phyloP scores from a whole-genome alignment of 1,140 invertebrate species.

The Trypoxylus dichotomus region DNA sequence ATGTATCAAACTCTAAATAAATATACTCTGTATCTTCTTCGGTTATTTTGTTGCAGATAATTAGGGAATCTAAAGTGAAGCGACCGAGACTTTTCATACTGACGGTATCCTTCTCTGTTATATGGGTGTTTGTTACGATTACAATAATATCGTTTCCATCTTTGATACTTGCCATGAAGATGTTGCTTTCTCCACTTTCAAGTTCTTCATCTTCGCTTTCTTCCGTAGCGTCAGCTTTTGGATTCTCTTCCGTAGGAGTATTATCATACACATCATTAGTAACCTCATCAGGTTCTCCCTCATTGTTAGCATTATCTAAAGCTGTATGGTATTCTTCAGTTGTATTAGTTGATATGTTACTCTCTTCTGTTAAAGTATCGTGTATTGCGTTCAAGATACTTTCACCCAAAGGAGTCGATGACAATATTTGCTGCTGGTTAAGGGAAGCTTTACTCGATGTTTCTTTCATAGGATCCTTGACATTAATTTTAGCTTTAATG shows the following conservation, averaged over 20 bases:
- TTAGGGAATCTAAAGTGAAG: slow-evolving; percentile 16
- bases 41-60: background rate
- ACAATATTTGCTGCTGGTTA: background rate
- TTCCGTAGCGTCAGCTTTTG: background rate
- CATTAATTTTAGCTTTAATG: background rate
- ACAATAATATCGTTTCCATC: slow-evolving; percentile 23
- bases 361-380: background rate
- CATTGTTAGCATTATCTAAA: slow-evolving; percentile 5
- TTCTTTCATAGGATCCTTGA: background rate
- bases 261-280: background rate
- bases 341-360: background rate
- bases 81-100: slow-evolving; percentile 19
- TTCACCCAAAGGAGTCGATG: slow-evolving; percentile 27
- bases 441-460: background rate
- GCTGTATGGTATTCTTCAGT: background rate
- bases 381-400: slow-evolving; percentile 32
- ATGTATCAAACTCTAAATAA: slow-evolving; percentile 29
- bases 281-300: background rate
- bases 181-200: slow-evolving; percentile 32
- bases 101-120: slow-evolving; percentile 24
- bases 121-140: slow-evolving; percentile 30
- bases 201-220: slow-evolving; percentile 33
- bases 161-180: slow-evolving; percentile 31
- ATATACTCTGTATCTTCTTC: slow-evolving; percentile 12
- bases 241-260: background rate